Evolutionary conservation across 2,113 vertebrate species (phyloP).

Genomic region (Okapia johnstoni): DNA sequence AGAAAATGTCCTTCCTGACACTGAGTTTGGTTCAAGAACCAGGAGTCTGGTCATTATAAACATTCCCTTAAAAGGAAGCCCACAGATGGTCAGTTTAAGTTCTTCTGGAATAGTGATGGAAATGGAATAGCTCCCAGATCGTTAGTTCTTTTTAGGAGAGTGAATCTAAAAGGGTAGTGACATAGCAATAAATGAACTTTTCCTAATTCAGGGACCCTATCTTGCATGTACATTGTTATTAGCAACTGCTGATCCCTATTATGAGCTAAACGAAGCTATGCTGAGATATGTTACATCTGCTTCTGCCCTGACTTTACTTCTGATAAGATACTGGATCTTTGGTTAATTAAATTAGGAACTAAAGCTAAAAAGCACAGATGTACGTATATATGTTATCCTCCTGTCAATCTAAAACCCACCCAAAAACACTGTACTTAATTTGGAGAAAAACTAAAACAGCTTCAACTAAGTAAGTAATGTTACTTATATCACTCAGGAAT

Average conservation of each 20-base stretch:
- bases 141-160: slow-evolving; percentile 19
- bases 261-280: background rate
- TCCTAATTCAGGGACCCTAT: background rate
- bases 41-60: slow-evolving; percentile 63
- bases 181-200: background rate
- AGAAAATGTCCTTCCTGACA: slow-evolving; percentile 28
- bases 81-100: slow-evolving; percentile 48
- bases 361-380: slow-evolving; percentile 4
- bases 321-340: background rate
- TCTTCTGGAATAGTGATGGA: slow-evolving; percentile 63
- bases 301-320: background rate
- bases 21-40: slow-evolving; percentile 46
- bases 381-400: background rate
- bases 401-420: background rate
- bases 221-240: background rate
- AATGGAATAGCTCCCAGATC: slow-evolving; percentile 26
- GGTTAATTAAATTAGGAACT: background rate
- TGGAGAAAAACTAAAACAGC: background rate
- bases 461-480: background rate
- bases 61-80: slow-evolving; percentile 66
- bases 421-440: slow-evolving; percentile 14
- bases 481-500: background rate
- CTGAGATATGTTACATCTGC: background rate
- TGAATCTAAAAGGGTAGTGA: slow-evolving; percentile 30
- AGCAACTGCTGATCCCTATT: background rate